Evolutionary conservation across 2,113 vertebrate species (phyloP).

Genomic region (Probosciger aterrimus): DNA sequence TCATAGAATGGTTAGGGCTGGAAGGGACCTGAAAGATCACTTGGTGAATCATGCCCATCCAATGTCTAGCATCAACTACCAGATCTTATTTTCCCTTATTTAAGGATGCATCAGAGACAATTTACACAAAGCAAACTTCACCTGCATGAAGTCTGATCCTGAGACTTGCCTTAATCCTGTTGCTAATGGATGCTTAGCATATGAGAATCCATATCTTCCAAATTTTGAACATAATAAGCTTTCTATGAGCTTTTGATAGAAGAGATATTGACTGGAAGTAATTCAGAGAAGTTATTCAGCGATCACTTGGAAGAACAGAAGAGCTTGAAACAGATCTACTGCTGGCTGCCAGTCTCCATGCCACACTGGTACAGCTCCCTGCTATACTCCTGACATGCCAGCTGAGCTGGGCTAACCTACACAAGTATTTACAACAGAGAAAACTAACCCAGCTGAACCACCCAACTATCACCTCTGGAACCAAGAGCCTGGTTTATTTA

Average conservation of each 20-base stretch:
- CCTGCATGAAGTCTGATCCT: not conserved
- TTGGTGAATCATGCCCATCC: not conserved
- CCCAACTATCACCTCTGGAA: not conserved
- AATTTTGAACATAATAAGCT: constrained; percentile 20
- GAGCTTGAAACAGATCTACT: constrained; percentile 17
- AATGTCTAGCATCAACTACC: fast-evolving
- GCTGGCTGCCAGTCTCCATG: not conserved
- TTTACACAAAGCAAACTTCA: not conserved
- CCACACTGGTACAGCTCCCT: not conserved
- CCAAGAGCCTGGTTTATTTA: not conserved
- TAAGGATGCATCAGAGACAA: not conserved
- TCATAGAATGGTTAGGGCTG: not conserved
- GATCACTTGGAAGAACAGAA: constrained; percentile 27
- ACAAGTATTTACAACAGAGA: not conserved
- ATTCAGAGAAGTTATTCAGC: constrained; percentile 48
- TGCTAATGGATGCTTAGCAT: constrained; percentile 6
- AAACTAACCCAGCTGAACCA: not conserved
- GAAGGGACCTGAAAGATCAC: not conserved
- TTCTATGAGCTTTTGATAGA: not conserved
- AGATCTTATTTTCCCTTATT: not conserved
- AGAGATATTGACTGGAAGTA: constrained; percentile 29
- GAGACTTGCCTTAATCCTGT: not conserved
- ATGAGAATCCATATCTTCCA: not conserved
- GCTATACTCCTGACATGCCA: not conserved
- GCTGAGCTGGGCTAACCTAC: not conserved